phyloP scores from a whole-genome alignment of 2,797 vertebrate genomes.

The Clangula hyemalis region DNA sequence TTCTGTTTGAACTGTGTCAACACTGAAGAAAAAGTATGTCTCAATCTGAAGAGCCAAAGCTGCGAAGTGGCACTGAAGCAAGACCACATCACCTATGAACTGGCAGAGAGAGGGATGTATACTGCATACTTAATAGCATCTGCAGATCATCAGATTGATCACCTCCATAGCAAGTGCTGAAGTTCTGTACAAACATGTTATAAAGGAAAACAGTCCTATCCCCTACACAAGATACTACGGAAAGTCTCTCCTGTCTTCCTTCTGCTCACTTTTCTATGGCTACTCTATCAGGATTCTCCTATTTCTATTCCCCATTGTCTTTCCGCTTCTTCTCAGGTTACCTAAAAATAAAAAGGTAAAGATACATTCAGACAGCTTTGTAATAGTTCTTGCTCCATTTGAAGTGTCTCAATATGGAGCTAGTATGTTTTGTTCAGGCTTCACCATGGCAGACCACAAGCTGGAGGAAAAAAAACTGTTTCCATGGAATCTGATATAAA shows the following conservation, averaged over 20 bases:
- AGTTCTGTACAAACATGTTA: neutral
- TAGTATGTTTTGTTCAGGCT: neutral
- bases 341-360: neutral
- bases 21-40: neutral
- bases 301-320: neutral
- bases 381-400: neutral
- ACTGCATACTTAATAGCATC: neutral
- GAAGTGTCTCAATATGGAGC: neutral
- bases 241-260: neutral
- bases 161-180: neutral
- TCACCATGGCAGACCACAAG: neutral
- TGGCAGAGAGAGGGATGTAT: slow-evolving; percentile 4
- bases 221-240: neutral
- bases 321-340: neutral
- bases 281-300: neutral
- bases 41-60: neutral
- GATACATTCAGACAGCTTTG: neutral
- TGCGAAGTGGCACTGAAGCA: neutral
- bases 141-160: neutral
- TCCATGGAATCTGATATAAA: neutral
- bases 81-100: neutral
- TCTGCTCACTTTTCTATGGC: neutral
- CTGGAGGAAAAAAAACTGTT: neutral
- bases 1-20: neutral
- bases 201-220: neutral